A percentile compares a stretch with the other conserved stretches of the same genome.
Conservation (phyloP, 1,140 invertebrate genomes). For the Lordiphosa clarofinis region DNA sequence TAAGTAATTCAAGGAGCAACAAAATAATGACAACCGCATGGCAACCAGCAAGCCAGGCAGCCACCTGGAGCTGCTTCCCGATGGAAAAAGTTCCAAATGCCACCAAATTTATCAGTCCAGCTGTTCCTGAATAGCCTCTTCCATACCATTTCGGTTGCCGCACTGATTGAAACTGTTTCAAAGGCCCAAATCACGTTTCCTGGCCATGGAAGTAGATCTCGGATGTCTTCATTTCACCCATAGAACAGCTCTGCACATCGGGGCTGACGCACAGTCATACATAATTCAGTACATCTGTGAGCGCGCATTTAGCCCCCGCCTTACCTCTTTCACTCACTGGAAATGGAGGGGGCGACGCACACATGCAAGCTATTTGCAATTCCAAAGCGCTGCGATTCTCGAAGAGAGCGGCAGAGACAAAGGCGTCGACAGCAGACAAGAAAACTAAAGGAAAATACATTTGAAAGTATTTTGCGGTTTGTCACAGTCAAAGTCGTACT, state of each 20-base stretch:
- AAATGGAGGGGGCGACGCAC: conserved; percentile 2
- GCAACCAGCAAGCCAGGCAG: no score
- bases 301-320: conserved; percentile 1
- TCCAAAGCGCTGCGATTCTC: conserved; percentile 19
- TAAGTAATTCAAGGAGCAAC: conserved; percentile 17
- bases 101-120: not conserved
- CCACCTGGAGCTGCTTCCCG: not conserved
- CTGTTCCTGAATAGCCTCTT: not conserved
- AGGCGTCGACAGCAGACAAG: not conserved
- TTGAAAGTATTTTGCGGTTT: conserved; percentile 6
- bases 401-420: conserved; percentile 15
- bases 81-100: not conserved
- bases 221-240: conserved; percentile 33
- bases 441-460: conserved; percentile 6
- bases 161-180: conserved; percentile 3
- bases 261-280: conserved; percentile 6
- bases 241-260: conserved; percentile 8
- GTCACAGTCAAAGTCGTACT: not conserved
- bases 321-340: not conserved
- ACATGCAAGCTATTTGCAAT: conserved; percentile 43
- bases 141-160: conserved; percentile 1
- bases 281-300: conserved; percentile 3
- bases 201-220: conserved; percentile 18
- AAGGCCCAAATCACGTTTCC: conserved; percentile 1
- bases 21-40: conserved; percentile 9